Percentiles rank a stretch among this genome's conserved stretches.
phyloP scores from a whole-genome alignment of 2,113 vertebrate species.

The Entelurus aequoreus region DNA sequence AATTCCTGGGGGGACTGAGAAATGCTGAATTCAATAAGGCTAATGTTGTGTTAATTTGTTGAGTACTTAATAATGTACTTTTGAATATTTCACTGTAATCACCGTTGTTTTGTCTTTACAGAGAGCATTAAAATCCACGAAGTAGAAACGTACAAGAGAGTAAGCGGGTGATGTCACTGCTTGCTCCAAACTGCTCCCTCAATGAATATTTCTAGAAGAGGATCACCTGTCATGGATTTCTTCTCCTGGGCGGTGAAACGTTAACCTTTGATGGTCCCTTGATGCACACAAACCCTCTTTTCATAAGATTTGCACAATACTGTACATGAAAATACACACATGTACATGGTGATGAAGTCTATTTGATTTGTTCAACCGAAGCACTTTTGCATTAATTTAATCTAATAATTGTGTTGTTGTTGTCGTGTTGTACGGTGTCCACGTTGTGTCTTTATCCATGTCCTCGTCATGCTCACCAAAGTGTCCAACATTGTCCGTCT shows the following conservation, averaged over 20 bases:
- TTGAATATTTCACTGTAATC: not conserved
- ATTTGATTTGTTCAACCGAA: not conserved
- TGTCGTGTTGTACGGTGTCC: not conserved
- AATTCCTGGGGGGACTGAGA: too few species aligned
- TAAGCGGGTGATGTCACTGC: not conserved
- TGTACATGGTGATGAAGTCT: not conserved
- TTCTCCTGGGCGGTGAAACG: too few species aligned
- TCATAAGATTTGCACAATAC: not conserved
- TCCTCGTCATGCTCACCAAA: not conserved
- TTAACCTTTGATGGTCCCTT: not conserved
- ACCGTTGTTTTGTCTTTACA: slow-evolving; percentile 19
- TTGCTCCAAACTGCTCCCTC: not conserved
- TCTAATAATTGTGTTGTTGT: slow-evolving; percentile 1
- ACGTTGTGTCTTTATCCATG: slow-evolving; percentile 7
- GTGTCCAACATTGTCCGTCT: not conserved
- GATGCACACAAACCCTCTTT: not conserved
- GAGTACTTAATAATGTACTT: not conserved
- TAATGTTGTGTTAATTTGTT: not conserved
- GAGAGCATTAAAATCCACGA: slow-evolving; percentile 53
- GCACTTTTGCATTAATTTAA: not conserved
- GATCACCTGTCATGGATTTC: too few species aligned
- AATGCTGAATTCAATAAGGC: too few species aligned
- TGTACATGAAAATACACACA: too few species aligned
- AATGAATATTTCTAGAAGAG: not conserved
- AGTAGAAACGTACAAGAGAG: slow-evolving; percentile 29